Base-by-base conservation (phyloP, 64 coral and sea anemone species). In the Pocillopora verrucosa region DNA sequence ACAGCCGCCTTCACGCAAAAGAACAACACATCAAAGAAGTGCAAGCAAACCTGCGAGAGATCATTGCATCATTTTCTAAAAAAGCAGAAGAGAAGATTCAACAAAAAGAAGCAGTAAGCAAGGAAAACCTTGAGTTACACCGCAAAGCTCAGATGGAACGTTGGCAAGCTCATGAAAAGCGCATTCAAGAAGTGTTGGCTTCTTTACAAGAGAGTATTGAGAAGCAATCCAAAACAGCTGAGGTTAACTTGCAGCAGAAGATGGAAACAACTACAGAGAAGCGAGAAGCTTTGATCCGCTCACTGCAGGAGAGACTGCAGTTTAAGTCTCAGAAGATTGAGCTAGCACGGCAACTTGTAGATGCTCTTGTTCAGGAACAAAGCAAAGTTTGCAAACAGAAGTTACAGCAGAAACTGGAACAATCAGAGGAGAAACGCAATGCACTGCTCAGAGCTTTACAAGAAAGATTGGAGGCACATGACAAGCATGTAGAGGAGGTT, bases 1-100 rank as follows among this genome's bases (percentile, higher is more conserved):
- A 83, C 56, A 84, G 90, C 73, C 88, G 92, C 7, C 61, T 96
- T 38, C 77, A 81, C 60, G 91, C 95, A 10, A 96, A 93, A 34
- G 92, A 93, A 63, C 76, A 96, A 64, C 92, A 91, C 73, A 93
- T 96, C 72, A 90, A 87, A 90, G 88, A 93, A 78, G 91, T 90
- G 70, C 82, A 96, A 11, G 34, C 79, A 58, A 86, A 89, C 35
- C 70, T 90, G 58, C 83, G 84, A 59, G 84, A 89, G 38, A 90
- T 92, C 45, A 77, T 81, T 68, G 92, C 62, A 84, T 88, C 77
- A 60, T 92, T 93, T 76, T 62, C 74, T 58, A 96, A 96, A 73
- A 85, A 76, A 25, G 58, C 61, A 57, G 95, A 96, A 78, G 95
- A 96, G 79, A 96, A 91, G 72, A 65, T 93, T 22, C 88, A 96